A percentile compares a stretch with the other conserved stretches of the same genome.
These are phyloP conservation scores for Cephus nigrinus DNA, from an alignment of 2,888 invertebrate genomes.

Conservation along the genomic window DNA sequence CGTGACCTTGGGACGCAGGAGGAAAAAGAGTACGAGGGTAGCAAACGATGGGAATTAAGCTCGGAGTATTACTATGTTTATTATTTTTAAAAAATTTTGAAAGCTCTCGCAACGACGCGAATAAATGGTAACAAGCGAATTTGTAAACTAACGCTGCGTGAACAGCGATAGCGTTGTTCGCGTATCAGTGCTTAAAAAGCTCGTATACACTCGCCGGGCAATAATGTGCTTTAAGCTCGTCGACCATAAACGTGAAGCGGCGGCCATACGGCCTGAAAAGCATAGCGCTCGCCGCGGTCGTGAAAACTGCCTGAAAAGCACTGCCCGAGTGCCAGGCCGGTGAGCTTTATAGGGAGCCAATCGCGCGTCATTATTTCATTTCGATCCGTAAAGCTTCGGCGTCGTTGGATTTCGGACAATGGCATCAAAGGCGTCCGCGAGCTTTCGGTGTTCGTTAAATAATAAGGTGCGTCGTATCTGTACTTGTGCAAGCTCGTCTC, in stretches of 20 bases:
- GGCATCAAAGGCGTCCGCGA: not conserved
- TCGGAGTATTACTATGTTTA: not conserved
- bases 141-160: conserved; percentile 41
- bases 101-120: conserved; percentile 24
- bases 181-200: conserved; percentile 29
- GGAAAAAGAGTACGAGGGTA: not conserved
- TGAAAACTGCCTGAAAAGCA: not conserved
- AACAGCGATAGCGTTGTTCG: conserved; percentile 33
- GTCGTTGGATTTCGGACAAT: not conserved
- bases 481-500: not conserved
- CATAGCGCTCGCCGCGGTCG: not conserved
- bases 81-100: conserved; percentile 28
- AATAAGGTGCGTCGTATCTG: not conserved
- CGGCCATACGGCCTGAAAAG: not conserved
- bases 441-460: not conserved
- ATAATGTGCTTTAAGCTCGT: conserved; percentile 31
- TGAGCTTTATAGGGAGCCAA: conserved; percentile 19
- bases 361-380: conserved; percentile 15
- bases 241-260: conserved; percentile 8
- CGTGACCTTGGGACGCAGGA: not conserved
- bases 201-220: conserved; percentile 27
- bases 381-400: conserved; percentile 9
- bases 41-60: not conserved
- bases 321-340: not conserved
- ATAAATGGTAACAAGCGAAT: conserved; percentile 35